Evolutionary conservation across 2,797 vertebrate species (phyloP), one percentile per base, ranked within the genome.

Genomic region (Chaenodraco wilsoni): DNA sequence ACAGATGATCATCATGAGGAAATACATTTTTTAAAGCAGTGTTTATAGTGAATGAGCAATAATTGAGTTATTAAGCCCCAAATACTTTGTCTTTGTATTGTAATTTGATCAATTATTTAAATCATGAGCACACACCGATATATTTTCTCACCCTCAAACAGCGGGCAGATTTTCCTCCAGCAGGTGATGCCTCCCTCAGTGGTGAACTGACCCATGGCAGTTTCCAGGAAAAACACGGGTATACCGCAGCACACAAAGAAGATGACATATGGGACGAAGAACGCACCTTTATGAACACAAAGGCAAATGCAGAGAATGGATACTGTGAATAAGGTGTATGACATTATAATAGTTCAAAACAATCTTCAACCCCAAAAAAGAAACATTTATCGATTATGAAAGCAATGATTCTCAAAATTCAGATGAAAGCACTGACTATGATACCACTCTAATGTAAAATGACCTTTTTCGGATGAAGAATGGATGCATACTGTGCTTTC

Each of bases 131-230:
- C 4, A 13, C 46, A 12, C 12, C 48, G 4, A 50, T 60, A 41
- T 19, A 5, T 54, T 62, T 73, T 67, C 87, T 91, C 93, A 99
- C 98, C 98, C 94, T 99, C 98, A 92, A 99, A 99, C 3, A 99
- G 93, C 9, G 98, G 98, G 82, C 98, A 99, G 72, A 99, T 89
- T 93, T 98, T 99, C 86, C 98, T 96, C 98, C 98, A 99, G 86
- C 98, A 99, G 0, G 98, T 99, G 90, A 99, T 99, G 59, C 98
- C 98, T 85, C 98, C 98, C 91, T 99, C 98, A 19, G 96, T 99
- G 3, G 98, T 99, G 84, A 97, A 99, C 84, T 99, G 98, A 46
- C 98, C 98, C 91, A 99, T 83, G 31, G 98, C 98, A 0, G 98
- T 99, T 91, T 99, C 98, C 94, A 99, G 84, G 92, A 99, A 99